phyloP scores from a whole-genome alignment of 2,113 vertebrate species.

The Nycticryphes semicollaris region DNA sequence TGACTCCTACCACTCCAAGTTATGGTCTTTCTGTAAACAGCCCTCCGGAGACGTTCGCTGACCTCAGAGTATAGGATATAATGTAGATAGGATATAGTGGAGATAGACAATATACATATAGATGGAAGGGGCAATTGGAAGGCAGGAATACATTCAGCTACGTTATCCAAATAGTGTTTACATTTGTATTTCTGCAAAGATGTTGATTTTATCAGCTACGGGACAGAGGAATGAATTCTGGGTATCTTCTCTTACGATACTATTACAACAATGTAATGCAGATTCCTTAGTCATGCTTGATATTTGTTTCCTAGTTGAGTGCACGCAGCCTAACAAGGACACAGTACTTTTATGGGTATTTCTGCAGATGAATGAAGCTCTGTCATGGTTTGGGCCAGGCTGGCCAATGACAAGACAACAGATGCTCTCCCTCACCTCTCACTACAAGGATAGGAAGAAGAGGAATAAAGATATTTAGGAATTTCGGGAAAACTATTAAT shows the following conservation, averaged over 20 bases:
- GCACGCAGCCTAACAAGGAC: neutral
- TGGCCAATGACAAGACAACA: too few species aligned
- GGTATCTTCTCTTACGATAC: neutral
- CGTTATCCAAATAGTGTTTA: neutral
- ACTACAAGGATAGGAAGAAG: too few species aligned
- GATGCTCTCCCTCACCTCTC: too few species aligned
- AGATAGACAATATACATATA: neutral
- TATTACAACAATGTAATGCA: neutral
- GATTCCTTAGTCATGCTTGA: neutral
- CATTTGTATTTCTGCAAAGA: neutral
- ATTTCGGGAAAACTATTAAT: too few species aligned
- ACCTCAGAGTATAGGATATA: neutral
- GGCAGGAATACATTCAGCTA: neutral
- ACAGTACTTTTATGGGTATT: neutral
- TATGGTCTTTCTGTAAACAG: neutral
- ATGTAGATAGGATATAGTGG: neutral
- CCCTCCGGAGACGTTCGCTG: neutral
- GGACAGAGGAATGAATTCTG: neutral
- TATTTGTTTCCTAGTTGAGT: neutral
- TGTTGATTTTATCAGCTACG: neutral
- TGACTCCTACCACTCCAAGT: neutral
- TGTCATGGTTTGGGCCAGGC: too few species aligned
- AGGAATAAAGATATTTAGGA: too few species aligned
- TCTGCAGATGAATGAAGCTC: neutral
- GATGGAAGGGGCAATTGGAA: neutral